Percentiles rank a stretch among this genome's conserved stretches.
phyloP scores from a whole-genome alignment of 2,797 vertebrate species.

The Bryconaethiops microstoma region DNA sequence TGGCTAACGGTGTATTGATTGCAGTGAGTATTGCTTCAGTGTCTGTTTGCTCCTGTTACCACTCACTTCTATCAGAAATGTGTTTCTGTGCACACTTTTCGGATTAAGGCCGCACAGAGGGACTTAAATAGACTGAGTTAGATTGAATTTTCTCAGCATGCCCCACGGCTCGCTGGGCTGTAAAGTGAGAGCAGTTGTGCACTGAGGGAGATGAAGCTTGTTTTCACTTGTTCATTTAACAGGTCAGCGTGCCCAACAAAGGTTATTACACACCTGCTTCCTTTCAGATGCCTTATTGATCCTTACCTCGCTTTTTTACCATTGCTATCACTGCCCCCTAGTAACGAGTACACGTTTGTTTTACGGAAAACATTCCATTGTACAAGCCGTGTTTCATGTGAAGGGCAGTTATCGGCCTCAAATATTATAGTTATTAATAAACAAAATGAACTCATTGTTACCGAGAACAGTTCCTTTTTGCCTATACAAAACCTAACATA shows the following conservation, averaged over 20 bases:
- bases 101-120: conserved; percentile 15
- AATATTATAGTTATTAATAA: no score
- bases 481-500: no score
- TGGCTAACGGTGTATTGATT: neutral
- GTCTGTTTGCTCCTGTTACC: neutral
- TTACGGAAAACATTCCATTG: neutral
- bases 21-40: neutral
- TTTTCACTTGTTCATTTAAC: conserved; percentile 14
- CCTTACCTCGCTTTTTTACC: neutral
- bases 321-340: neutral
- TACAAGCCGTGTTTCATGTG: neutral
- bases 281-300: conserved; percentile 7
- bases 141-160: conserved; percentile 25
- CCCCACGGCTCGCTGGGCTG: conserved; percentile 22
- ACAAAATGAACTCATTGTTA: no score
- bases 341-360: neutral
- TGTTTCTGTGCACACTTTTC: conserved; percentile 15
- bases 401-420: neutral
- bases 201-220: conserved; percentile 6
- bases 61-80: conserved; percentile 11
- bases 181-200: conserved; percentile 1
- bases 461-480: no score
- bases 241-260: conserved; percentile 15
- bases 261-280: conserved; percentile 15
- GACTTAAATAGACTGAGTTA: conserved; percentile 20